phyloP scores from a whole-genome alignment of 2,888 invertebrate genomes.

The Myopa testacea region DNA sequence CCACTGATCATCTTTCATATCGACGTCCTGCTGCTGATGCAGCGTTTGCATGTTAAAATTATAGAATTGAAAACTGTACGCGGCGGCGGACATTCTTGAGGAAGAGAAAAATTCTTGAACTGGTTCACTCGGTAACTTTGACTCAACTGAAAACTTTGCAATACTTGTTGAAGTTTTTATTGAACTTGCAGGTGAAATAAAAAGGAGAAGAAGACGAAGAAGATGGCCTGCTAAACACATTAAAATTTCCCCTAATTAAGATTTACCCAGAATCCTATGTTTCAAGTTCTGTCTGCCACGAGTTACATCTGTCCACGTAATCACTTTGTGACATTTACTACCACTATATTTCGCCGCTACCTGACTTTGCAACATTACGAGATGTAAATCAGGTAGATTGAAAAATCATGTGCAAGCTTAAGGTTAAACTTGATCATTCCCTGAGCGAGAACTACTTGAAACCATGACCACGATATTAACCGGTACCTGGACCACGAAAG shows the following conservation, averaged over 20 bases:
- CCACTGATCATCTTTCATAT: constrained; percentile 39
- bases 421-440: too few species aligned
- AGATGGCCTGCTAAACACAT: neutral
- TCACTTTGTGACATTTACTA: too few species aligned
- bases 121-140: neutral
- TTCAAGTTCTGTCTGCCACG: too few species aligned
- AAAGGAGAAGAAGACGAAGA: neutral
- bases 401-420: too few species aligned
- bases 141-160: neutral
- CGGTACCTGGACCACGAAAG: too few species aligned
- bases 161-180: neutral
- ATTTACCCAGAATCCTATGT: neutral
- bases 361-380: too few species aligned
- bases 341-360: too few species aligned
- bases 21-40: constrained; percentile 55
- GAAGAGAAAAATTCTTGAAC: neutral
- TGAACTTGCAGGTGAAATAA: neutral
- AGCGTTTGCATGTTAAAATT: constrained; percentile 45
- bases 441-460: too few species aligned
- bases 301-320: neutral
- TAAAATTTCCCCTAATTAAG: neutral
- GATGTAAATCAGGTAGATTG: too few species aligned
- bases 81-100: constrained; percentile 44
- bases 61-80: constrained; percentile 57
- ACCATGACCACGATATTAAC: too few species aligned